Conservation (phyloP, 1,140 invertebrate genomes). For the Ladona fulva region DNA sequence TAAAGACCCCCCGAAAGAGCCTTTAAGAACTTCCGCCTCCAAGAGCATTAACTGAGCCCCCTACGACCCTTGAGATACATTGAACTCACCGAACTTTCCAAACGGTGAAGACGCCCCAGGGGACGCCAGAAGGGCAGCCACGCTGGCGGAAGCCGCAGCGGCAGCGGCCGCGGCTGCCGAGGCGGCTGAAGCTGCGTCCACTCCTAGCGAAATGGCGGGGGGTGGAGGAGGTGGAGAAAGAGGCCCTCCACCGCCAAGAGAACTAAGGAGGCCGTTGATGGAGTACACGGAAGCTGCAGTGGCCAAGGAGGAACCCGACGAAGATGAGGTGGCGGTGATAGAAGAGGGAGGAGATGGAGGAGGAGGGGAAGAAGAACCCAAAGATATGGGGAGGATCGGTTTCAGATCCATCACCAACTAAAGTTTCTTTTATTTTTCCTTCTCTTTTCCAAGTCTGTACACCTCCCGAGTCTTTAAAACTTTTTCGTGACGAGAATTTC, state of each 20-base stretch:
- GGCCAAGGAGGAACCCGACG: background rate
- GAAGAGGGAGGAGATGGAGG: background rate
- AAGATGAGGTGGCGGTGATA: background rate
- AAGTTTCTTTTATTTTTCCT: no score
- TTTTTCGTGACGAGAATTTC: no score
- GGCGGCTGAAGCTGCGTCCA: background rate
- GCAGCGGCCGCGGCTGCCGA: background rate
- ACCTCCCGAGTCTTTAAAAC: no score
- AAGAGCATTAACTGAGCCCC: no score
- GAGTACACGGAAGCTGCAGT: background rate
- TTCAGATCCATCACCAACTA: background rate
- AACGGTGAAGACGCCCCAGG: background rate
- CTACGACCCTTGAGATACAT: no score
- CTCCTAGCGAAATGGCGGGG: background rate
- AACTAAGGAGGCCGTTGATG: background rate
- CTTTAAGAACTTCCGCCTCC: no score
- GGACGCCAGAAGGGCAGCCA: background rate
- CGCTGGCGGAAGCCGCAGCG: background rate
- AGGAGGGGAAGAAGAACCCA: background rate
- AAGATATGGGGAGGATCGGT: background rate
- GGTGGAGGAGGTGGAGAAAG: background rate
- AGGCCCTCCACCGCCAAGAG: background rate
- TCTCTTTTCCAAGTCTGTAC: no score
- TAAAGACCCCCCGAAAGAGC: no score
- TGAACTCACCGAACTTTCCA: background rate